These are phyloP conservation scores for Odontomachus brunneus DNA, from an alignment of 1,140 invertebrate genomes.

Conservation along the genomic window DNA sequence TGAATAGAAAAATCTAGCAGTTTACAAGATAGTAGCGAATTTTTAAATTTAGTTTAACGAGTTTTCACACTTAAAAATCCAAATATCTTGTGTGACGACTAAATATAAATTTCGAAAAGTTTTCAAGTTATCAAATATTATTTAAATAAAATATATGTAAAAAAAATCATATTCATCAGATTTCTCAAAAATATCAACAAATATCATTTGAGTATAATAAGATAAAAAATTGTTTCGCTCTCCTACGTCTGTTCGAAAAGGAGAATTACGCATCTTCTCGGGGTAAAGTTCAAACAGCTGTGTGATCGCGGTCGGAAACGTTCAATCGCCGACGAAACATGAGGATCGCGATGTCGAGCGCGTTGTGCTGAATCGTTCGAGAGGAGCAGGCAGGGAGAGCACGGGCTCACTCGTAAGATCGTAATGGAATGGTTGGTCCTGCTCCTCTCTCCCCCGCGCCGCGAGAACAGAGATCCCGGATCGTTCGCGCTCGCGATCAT, in stretches of 20 bases:
- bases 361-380: background rate
- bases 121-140: too few species aligned
- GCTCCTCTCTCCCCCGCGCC: slow-evolving; percentile 54
- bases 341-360: slow-evolving; percentile 13
- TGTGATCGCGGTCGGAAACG: background rate
- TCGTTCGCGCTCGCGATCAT: slow-evolving; percentile 72
- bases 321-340: background rate
- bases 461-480: slow-evolving; percentile 65
- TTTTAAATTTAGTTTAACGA: too few species aligned
- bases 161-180: too few species aligned
- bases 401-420: slow-evolving; percentile 57
- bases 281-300: background rate
- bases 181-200: too few species aligned
- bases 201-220: too few species aligned
- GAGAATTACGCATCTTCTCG: background rate
- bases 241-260: background rate
- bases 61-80: too few species aligned
- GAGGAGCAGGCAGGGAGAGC: slow-evolving; percentile 37
- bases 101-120: too few species aligned
- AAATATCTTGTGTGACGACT: too few species aligned
- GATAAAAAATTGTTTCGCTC: too few species aligned
- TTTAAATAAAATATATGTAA: too few species aligned
- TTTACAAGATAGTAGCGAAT: too few species aligned
- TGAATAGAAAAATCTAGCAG: too few species aligned
- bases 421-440: slow-evolving; percentile 73